phyloP scores from a whole-genome alignment of 2,888 invertebrate genomes.

The Leptodirus hochenwartii region DNA sequence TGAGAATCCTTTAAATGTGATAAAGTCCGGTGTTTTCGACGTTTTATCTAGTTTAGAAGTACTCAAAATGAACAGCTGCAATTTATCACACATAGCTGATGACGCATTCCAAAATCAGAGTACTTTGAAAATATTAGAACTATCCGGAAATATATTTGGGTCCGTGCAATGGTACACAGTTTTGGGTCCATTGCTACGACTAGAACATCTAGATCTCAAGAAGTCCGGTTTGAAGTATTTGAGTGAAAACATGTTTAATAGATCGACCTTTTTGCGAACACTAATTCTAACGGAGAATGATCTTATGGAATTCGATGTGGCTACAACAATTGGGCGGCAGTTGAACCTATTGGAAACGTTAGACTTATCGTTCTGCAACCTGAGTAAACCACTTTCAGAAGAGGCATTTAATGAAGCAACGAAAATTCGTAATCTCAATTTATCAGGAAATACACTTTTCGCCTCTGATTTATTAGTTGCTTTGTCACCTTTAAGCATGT shows the following conservation, averaged over 20 bases:
- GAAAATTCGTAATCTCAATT: constrained; percentile 40
- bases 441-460: constrained; percentile 49
- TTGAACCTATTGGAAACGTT: constrained; percentile 43
- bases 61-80: constrained; percentile 44
- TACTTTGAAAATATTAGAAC: constrained; percentile 43
- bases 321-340: constrained; percentile 42
- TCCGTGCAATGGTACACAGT: constrained; percentile 41
- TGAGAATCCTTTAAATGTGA: constrained; percentile 39
- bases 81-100: constrained; percentile 37
- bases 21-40: constrained; percentile 41
- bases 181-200: constrained; percentile 36
- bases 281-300: constrained; percentile 47
- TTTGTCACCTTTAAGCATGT: constrained; percentile 41
- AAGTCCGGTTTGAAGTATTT: constrained; percentile 40
- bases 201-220: constrained; percentile 44
- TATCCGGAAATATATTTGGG: constrained; percentile 38
- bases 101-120: constrained; percentile 36
- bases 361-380: constrained; percentile 49
- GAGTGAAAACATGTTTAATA: constrained; percentile 44
- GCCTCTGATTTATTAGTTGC: constrained; percentile 48
- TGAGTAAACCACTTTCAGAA: constrained; percentile 45
- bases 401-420: constrained; percentile 51
- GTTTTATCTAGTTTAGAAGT: constrained; percentile 45
- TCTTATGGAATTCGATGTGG: constrained; percentile 42
- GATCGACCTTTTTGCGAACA: constrained; percentile 42